phyloP scores from a whole-genome alignment of 2,797 vertebrate genomes.

The Rhynchotus rufescens region DNA sequence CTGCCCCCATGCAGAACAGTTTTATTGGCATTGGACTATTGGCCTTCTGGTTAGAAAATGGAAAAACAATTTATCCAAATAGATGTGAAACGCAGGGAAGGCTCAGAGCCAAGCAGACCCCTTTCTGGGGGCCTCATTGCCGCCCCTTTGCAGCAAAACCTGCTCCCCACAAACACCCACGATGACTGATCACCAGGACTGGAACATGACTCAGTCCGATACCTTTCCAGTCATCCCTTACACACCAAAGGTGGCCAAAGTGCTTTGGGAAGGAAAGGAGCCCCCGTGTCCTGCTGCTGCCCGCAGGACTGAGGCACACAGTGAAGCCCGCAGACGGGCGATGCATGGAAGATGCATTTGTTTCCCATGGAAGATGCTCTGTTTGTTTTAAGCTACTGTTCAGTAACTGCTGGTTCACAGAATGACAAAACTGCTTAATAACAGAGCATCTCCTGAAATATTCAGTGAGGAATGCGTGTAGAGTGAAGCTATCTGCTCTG shows the following conservation, averaged over 20 bases:
- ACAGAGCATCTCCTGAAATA: constrained; percentile 60
- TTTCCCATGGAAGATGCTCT: background rate
- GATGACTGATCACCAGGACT: background rate
- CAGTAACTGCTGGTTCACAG: constrained; percentile 26
- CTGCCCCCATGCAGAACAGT: background rate
- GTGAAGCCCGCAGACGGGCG: constrained; percentile 8
- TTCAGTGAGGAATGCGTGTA: constrained; percentile 45
- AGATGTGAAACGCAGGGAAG: background rate
- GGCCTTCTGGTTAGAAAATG: background rate
- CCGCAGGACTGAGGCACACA: background rate
- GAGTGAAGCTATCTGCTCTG: constrained; percentile 31
- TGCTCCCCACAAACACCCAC: background rate
- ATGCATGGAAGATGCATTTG: no score
- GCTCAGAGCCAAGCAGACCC: background rate
- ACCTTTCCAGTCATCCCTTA: background rate
- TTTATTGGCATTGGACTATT: background rate
- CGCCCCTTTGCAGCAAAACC: background rate
- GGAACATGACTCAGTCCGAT: constrained; percentile 17
- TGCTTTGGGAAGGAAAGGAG: constrained; percentile 8
- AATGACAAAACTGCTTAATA: constrained; percentile 65
- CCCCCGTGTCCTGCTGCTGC: background rate
- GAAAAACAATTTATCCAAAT: background rate
- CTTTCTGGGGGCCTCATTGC: background rate
- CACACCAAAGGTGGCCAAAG: constrained; percentile 8
- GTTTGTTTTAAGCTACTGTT: constrained; percentile 51